Conservation (phyloP, 1,140 invertebrate genomes). For the Magallana ariakensis region DNA sequence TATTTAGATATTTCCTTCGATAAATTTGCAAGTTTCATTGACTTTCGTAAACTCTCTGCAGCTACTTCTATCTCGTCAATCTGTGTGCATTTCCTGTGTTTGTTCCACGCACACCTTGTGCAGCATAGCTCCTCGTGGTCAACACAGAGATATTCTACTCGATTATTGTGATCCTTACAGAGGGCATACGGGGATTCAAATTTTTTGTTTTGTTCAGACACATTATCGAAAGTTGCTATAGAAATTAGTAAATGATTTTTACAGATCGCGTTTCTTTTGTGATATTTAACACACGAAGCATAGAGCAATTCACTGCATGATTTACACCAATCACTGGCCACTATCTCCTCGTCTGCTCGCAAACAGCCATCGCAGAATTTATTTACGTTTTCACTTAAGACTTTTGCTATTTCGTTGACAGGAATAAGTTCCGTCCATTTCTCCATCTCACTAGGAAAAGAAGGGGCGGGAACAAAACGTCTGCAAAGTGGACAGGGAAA, state of each 20-base stretch:
- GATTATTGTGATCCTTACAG: neutral
- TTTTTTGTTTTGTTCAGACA: neutral
- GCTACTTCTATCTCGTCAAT: neutral
- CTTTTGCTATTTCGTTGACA: neutral
- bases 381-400: neutral
- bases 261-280: neutral
- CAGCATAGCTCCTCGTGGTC: neutral
- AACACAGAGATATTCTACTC: neutral
- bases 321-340: neutral
- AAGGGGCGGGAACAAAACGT: neutral
- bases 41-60: neutral
- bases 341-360: neutral
- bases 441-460: neutral
- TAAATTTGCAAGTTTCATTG: neutral
- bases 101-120: neutral
- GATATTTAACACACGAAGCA: neutral
- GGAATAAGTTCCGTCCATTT: neutral
- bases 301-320: neutral
- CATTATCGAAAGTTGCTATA: neutral
- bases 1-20: neutral
- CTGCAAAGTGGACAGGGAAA: neutral
- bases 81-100: neutral
- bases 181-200: neutral
- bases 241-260: neutral
- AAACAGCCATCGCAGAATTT: neutral